Conservation (phyloP, 1,140 invertebrate genomes). For the Condylostylus longicornis region DNA sequence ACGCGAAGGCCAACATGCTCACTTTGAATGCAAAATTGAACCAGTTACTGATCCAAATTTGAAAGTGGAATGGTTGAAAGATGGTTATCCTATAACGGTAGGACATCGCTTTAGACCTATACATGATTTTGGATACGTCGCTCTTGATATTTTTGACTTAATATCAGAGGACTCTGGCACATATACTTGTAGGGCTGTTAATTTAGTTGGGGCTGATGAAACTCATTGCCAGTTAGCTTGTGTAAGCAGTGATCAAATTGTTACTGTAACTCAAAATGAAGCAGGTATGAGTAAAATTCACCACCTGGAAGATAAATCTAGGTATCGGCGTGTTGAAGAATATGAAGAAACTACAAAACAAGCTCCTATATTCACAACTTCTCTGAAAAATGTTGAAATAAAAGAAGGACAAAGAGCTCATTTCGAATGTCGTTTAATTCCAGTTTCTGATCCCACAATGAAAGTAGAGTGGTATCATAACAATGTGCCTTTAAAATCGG, state of each 20-base stretch:
- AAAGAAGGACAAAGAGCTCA: constrained; percentile 91
- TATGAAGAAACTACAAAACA: constrained; percentile 73
- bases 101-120: constrained; percentile 84
- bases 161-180: constrained; percentile 87
- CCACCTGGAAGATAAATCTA: constrained; percentile 66
- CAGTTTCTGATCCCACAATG: constrained; percentile 90
- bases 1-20: constrained; percentile 80
- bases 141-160: constrained; percentile 76
- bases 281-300: constrained; percentile 72
- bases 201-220: constrained; percentile 75
- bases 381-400: constrained; percentile 77
- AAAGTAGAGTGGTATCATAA: constrained; percentile 98
- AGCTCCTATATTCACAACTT: constrained; percentile 79
- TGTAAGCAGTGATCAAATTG: constrained; percentile 57
- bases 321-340: constrained; percentile 54
- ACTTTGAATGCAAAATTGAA: constrained; percentile 95
- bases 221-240: constrained; percentile 56
- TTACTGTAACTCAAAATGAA: constrained; percentile 72
- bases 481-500: constrained; percentile 71
- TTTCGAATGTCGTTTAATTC: constrained; percentile 89
- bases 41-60: constrained; percentile 89
- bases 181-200: constrained; percentile 82
- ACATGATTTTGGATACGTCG: constrained; percentile 91
- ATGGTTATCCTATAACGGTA: constrained; percentile 73
- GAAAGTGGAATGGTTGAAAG: constrained; percentile 88